Base-by-base conservation (phyloP, 2,797 vertebrate species). In the Trematomus bernacchii region DNA sequence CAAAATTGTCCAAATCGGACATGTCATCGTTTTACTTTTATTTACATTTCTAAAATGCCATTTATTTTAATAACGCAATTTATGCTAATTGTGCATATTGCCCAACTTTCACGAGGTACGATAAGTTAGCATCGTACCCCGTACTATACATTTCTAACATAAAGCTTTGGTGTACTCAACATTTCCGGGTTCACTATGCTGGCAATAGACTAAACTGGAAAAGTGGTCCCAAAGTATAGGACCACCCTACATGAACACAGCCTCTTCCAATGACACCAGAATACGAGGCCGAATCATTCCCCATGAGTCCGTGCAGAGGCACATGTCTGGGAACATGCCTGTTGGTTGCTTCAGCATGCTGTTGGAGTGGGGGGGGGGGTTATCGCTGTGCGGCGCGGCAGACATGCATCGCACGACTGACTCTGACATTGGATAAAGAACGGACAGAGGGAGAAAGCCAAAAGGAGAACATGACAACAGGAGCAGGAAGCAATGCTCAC, bases 271-370 rank as follows among this genome's bases (percentile, higher is more conserved):
- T 70, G 63, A 72, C 68, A 75, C 44, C 58, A 71, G 62, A 69
- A 47, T 52, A 47, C 71, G 73, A 57, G 62, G 57, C 51, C 77
- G 77, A 79, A 76, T 65, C 13, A 72, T 86, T 96, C 96, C 91
- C 95, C 94, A 96, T 84, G 59, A 80, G 74, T 86, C 83, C 16
- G 90, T 87, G 93, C 93, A 93, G 93, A 87, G 77, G 93, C 92
- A 93, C 93, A 90, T 71, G 68, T 84, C 88, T 77, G 79, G 77
- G 87, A 83, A 93, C 87, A 66, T 84, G 21, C 65, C 82, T 85
- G 83, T 30, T 64, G 89, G 91, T 85, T 67, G 54, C 60, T 65
- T 83, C 58, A 63, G 72, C 85, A 84, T 87, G 86, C 83, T 81
- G 65, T 71, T 79, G 61, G 46, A 64, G 69, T 70, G 13, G 66